Evolutionary conservation across 2,113 vertebrate genomes (phyloP).

Genomic region (Dissostichus mawsoni): DNA sequence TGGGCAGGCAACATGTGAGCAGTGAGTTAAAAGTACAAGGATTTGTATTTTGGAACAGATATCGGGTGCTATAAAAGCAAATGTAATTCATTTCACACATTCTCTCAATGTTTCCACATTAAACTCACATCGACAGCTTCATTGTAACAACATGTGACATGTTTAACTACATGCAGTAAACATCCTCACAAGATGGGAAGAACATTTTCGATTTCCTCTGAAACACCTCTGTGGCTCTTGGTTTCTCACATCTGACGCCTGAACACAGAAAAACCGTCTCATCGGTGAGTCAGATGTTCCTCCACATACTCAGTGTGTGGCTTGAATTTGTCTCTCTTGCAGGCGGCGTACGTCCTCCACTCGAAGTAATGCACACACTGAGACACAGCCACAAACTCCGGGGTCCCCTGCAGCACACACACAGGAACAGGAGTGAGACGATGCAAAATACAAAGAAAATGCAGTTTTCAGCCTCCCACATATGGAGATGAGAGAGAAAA

Average conservation of each 20-base stretch:
- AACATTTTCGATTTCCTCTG: neutral
- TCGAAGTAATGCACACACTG: conserved; percentile 96
- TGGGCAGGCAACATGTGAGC: too few species aligned
- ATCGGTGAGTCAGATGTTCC: neutral
- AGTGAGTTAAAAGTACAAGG: too few species aligned
- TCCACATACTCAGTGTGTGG: conserved; percentile 90
- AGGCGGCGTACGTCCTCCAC: conserved; percentile 92
- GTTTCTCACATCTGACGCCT: neutral
- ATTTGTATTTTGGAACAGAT: neutral
- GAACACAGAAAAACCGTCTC: neutral
- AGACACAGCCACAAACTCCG: conserved; percentile 91
- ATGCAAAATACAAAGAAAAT: too few species aligned
- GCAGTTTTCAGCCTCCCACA: too few species aligned
- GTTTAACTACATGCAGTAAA: neutral
- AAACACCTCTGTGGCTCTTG: neutral
- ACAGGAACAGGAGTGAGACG: neutral
- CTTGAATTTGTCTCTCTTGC: conserved; percentile 91
- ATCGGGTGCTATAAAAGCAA: neutral
- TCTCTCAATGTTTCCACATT: neutral
- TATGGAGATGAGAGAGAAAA: too few species aligned
- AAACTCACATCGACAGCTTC: neutral
- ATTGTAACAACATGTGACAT: conserved; percentile 18
- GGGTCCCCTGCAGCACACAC: conserved; percentile 87
- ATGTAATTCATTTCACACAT: conserved; percentile 19
- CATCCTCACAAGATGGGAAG: neutral